phyloP scores from a whole-genome alignment of 2,888 invertebrate genomes.

The Acanthosepion esculentum region DNA sequence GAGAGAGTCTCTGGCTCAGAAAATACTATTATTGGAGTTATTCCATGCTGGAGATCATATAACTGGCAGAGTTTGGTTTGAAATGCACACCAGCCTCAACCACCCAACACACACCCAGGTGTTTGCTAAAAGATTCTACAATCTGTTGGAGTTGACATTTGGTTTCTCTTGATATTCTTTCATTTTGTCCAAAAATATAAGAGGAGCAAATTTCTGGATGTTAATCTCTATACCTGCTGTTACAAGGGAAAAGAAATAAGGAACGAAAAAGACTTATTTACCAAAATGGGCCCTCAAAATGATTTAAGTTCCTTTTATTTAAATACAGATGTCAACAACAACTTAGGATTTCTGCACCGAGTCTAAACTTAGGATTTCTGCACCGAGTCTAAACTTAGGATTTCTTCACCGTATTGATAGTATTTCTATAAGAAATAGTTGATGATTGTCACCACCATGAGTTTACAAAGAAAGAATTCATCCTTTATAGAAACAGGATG shows the following conservation, averaged over 20 bases:
- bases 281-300: neutral
- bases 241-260: neutral
- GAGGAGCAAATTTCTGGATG: neutral
- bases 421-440: too few species aligned
- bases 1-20: neutral
- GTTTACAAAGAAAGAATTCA: too few species aligned
- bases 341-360: too few species aligned
- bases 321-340: neutral
- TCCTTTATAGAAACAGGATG: too few species aligned
- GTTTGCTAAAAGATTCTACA: slow-evolving; percentile 24
- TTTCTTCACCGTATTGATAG: too few species aligned
- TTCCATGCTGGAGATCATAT: neutral
- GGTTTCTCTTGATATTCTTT: neutral
- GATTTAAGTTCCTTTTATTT: neutral
- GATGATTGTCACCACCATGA: too few species aligned
- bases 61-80: slow-evolving; percentile 4
- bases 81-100: neutral
- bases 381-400: too few species aligned
- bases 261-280: neutral
- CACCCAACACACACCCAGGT: neutral
- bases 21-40: neutral
- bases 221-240: neutral
- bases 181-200: neutral
- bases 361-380: too few species aligned
- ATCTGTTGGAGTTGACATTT: neutral